These are phyloP conservation scores for Charadrius vociferus DNA, from an alignment of 2,113 vertebrate species.

Conservation along the genomic window DNA sequence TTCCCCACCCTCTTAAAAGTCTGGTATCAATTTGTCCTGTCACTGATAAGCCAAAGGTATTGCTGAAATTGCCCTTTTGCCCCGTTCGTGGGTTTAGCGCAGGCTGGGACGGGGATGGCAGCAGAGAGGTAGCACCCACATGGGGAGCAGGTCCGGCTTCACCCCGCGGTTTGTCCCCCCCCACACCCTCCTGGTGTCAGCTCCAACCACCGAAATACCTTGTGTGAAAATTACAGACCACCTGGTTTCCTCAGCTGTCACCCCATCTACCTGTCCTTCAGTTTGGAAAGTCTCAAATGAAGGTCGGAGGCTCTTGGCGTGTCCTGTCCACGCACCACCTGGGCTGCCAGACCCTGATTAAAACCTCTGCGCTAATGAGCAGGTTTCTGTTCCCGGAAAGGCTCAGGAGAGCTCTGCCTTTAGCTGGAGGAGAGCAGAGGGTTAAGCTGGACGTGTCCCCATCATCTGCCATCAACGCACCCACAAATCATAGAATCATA, in stretches of 20 bases:
- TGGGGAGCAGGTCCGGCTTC: rapidly evolving
- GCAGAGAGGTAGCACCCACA: not conserved
- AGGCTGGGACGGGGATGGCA: not conserved
- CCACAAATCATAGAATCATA: too few species aligned
- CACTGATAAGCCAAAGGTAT: conserved; percentile 67
- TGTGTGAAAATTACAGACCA: rapidly evolving
- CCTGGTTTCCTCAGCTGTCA: not conserved
- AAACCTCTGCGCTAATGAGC: not conserved
- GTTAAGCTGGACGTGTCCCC: not conserved
- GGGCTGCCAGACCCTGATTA: not conserved
- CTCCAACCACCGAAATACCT: not conserved
- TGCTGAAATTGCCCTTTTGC: conserved; percentile 50
- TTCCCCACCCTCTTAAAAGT: conserved; percentile 60
- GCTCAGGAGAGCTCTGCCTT: not conserved
- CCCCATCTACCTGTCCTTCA: rapidly evolving
- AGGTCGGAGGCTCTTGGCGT: rapidly evolving
- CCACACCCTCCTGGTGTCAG: not conserved
- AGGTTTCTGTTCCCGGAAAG: not conserved
- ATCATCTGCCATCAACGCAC: rapidly evolving
- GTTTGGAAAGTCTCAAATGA: not conserved
- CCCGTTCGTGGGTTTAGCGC: not conserved
- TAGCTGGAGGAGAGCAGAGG: not conserved
- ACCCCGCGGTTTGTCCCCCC: not conserved
- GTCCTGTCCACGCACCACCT: not conserved
- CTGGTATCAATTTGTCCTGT: conserved; percentile 64